Evolutionary conservation across 2,113 vertebrate genomes (phyloP), one percentile per base, ranked within the genome.

Genomic region (Microtus richardsoni): DNA sequence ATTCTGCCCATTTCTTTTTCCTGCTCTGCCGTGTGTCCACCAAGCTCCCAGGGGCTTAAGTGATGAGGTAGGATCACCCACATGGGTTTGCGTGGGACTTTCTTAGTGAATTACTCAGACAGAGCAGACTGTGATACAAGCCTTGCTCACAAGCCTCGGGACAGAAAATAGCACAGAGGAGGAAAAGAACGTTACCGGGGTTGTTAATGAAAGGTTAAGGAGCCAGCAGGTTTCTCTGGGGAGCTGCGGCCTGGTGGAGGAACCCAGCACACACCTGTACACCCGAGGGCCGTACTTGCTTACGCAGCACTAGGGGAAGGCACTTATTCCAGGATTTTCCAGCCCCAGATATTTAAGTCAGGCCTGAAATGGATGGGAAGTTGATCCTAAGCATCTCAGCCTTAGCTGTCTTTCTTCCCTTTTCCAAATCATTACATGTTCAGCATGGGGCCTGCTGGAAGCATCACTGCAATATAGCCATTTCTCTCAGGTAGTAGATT

Each of bases 31-130:
- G 62, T 91, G 91, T 97, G 97, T 98, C 97, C 96, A 80, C 0
- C 62, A 54, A 14, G 41, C 90, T 98, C 96, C 92, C n/a, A 95
- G 98, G 96, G 86, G 22, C 82, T 97, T 96, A 97, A 97, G 90
- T 78, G 95, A 95, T 98, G 97, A 98, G 97, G 96, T 97, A 93
- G 94, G 93, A 92, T 97, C 97, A 97, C 98, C 97, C 94, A 79
- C 93, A 89, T 91, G 96, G 93, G 90, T 95, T 96, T 94, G 96
- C 97, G 94, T 98, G 97, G 98, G 98, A 96, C 96, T 98, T 98
- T 98, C 98, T 97, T 89, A 97, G 93, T 97, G 95, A 98, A 97
- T 98, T 98, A 98, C 98, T 97, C 98, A 98, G 98, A 97, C 98
- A 98, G 97, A 98, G 97, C 98, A 98, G 97, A 98, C 94, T 97